Conservation (phyloP, 2,888 invertebrate genomes). For the Eudemis profundana region DNA sequence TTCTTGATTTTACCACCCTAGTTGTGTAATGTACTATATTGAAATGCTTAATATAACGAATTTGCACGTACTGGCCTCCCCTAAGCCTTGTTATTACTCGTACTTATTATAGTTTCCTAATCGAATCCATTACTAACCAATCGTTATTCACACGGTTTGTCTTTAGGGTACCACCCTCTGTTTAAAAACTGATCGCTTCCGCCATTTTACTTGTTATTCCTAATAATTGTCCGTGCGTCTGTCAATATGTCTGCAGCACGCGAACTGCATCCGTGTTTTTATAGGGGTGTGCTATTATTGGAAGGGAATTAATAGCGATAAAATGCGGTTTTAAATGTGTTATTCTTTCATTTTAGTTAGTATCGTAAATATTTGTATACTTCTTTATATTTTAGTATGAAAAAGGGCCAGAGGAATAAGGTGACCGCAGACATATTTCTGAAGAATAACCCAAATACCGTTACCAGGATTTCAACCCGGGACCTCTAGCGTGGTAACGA, state of each 20-base stretch:
- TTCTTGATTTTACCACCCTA: too few relatives aligned
- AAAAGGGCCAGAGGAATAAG: too few relatives aligned
- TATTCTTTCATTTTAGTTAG: too few relatives aligned
- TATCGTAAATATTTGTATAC: too few relatives aligned
- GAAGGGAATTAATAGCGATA: background rate
- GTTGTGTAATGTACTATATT: too few relatives aligned
- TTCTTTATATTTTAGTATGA: too few relatives aligned
- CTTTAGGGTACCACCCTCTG: constrained; percentile 35
- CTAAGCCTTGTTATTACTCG: constrained; percentile 9
- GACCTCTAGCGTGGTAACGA: too few relatives aligned
- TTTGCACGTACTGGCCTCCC: background rate
- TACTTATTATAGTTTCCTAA: constrained; percentile 17
- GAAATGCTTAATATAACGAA: too few relatives aligned
- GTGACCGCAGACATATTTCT: too few relatives aligned
- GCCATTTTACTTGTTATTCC: constrained; percentile 33
- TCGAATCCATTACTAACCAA: constrained; percentile 16
- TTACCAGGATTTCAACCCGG: too few relatives aligned
- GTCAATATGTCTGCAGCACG: constrained; percentile 38
- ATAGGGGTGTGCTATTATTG: constrained; percentile 26
- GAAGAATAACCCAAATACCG: too few relatives aligned
- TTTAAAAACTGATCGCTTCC: constrained; percentile 38
- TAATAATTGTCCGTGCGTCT: constrained; percentile 38
- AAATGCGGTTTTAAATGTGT: constrained; percentile 7
- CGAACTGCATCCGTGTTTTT: constrained; percentile 37
- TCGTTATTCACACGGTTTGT: constrained; percentile 21